These are phyloP conservation scores for Aselliscus stoliczkanus DNA, from an alignment of 2,797 vertebrate species.

Conservation along the genomic window DNA sequence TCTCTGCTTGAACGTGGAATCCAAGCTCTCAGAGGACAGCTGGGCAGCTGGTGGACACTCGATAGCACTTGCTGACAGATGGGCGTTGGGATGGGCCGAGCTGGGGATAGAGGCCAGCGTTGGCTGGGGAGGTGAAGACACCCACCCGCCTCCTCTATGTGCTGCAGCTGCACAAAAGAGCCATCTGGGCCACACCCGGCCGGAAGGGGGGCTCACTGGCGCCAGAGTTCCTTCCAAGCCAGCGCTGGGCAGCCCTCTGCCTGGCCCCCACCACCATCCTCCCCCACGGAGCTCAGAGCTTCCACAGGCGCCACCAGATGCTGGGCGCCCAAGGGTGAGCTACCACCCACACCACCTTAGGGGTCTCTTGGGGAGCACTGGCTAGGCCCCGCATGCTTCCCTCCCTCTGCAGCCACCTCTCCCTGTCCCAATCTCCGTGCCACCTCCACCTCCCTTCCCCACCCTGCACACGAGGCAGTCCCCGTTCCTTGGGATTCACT, in stretches of 20 bases:
- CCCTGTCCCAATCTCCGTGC: accelerated
- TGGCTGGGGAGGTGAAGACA: not conserved
- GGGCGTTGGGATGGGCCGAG: not conserved
- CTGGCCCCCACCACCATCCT: not conserved
- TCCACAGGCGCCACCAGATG: not conserved
- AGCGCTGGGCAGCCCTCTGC: not conserved
- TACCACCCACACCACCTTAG: not conserved
- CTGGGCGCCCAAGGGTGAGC: not conserved
- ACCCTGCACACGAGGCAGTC: accelerated
- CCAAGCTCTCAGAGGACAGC: constrained; percentile 11
- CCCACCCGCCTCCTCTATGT: not conserved
- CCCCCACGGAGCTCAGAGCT: not conserved
- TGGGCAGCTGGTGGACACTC: constrained; percentile 23
- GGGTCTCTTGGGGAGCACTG: not conserved
- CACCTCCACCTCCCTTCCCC: not conserved
- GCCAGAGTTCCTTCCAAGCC: not conserved
- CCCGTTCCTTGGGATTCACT: not conserved
- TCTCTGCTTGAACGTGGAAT: not conserved
- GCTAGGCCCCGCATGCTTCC: not conserved
- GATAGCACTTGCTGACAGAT: constrained; percentile 50
- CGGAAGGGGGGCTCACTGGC: not conserved
- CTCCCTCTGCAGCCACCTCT: not conserved
- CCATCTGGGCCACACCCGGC: constrained; percentile 59
- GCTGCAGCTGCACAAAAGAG: constrained; percentile 18
- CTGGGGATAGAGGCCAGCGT: not conserved